A percentile compares a stretch with the other conserved stretches of the same genome.
Conservation (phyloP, 2,888 invertebrate genomes). For the Seladonia tumulorum region DNA sequence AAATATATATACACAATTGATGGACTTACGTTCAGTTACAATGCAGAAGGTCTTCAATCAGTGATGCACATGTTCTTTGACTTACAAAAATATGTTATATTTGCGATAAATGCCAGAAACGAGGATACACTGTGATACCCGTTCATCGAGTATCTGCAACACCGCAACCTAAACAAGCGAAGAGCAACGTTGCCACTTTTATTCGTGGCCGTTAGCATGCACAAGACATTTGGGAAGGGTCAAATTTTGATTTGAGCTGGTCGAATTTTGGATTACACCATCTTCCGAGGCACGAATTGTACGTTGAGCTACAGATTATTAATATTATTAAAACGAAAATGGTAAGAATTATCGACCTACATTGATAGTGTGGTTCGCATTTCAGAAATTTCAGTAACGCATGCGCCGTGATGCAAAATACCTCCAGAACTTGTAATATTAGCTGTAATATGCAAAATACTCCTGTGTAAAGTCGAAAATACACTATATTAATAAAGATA, state of each 20-base stretch:
- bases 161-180: slow-evolving; percentile 75
- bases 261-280: not conserved
- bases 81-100: slow-evolving; percentile 65
- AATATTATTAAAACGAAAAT: slow-evolving; percentile 19
- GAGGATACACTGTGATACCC: slow-evolving; percentile 71
- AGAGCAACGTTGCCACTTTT: slow-evolving; percentile 75
- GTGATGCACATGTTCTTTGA: slow-evolving; percentile 54
- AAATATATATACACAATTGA: slow-evolving; percentile 30
- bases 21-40: slow-evolving; percentile 64
- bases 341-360: slow-evolving; percentile 56
- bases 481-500: slow-evolving; percentile 11
- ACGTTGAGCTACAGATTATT: not conserved
- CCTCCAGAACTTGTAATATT: slow-evolving; percentile 53
- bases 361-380: slow-evolving; percentile 27
- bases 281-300: not conserved
- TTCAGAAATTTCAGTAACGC: slow-evolving; percentile 50
- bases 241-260: slow-evolving; percentile 18
- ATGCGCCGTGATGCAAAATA: slow-evolving; percentile 57
- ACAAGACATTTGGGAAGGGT: slow-evolving; percentile 15
- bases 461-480: slow-evolving; percentile 30
- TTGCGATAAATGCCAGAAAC: slow-evolving; percentile 68
- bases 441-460: slow-evolving; percentile 53
- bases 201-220: slow-evolving; percentile 45
- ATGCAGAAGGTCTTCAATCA: slow-evolving; percentile 33
- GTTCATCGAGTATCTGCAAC: slow-evolving; percentile 75